These are phyloP conservation scores for Chironomus striatipennis DNA, from an alignment of 1,140 invertebrate genomes.

Conservation along the genomic window DNA sequence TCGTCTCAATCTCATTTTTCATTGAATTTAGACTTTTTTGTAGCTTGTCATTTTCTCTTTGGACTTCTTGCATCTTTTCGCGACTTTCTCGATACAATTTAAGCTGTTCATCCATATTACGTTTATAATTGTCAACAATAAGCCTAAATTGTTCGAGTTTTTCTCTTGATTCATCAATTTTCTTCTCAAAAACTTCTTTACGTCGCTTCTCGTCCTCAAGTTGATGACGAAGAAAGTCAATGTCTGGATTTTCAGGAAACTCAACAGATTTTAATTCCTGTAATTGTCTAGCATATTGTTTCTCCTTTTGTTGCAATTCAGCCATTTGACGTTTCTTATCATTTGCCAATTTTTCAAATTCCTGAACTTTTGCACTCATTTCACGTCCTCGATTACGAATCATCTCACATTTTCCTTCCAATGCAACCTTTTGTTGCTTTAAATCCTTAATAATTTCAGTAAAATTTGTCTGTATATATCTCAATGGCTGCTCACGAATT, in stretches of 20 bases:
- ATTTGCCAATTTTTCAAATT: not conserved
- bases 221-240: slow-evolving; percentile 22
- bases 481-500: slow-evolving; percentile 38
- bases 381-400: slow-evolving; percentile 26
- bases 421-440: not conserved
- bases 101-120: slow-evolving; percentile 25
- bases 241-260: slow-evolving; percentile 22
- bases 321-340: not conserved
- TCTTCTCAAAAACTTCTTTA: slow-evolving; percentile 28
- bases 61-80: slow-evolving; percentile 30
- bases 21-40: slow-evolving; percentile 36
- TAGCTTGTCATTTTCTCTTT: slow-evolving; percentile 39
- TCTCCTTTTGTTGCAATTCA: slow-evolving; percentile 27
- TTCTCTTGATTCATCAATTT: slow-evolving; percentile 25
- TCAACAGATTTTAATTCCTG: slow-evolving; percentile 18
- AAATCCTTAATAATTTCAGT: slow-evolving; percentile 37
- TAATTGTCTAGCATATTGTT: slow-evolving; percentile 23
- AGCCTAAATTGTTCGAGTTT: slow-evolving; percentile 24
- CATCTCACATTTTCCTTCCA: slow-evolving; percentile 24
- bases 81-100: slow-evolving; percentile 37
- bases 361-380: slow-evolving; percentile 27
- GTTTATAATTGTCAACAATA: slow-evolving; percentile 11
- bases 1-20: slow-evolving; percentile 30
- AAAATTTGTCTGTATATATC: slow-evolving; percentile 55
- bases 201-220: slow-evolving; percentile 29